Percentiles rank a stretch among this genome's conserved stretches.
Conservation (phyloP, 2,797 vertebrate species). For the Darevskia mixta region DNA sequence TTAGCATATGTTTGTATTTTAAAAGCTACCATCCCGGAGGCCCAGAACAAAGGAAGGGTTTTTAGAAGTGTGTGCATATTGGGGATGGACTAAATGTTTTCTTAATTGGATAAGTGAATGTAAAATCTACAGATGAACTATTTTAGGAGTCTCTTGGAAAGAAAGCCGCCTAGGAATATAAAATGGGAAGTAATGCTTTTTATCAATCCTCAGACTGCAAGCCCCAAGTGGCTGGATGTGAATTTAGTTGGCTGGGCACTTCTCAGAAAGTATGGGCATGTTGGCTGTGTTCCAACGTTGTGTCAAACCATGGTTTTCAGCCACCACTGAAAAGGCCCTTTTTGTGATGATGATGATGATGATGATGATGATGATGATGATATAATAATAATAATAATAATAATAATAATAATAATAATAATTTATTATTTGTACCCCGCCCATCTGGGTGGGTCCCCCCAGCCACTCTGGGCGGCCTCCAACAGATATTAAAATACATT, state of each 20-base stretch:
- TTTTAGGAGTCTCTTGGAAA: conserved; percentile 22
- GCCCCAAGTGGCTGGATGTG: not conserved
- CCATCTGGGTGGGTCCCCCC: no score
- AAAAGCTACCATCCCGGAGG: not conserved
- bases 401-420: no score
- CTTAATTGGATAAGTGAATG: conserved; percentile 42
- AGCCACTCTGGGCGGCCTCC: no score
- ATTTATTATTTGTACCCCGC: no score
- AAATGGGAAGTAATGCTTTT: not conserved
- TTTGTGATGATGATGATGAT: no score
- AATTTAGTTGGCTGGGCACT: not conserved
- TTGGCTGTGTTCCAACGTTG: not conserved
- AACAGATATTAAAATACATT: no score
- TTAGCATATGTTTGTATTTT: not conserved
- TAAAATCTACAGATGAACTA: conserved; percentile 3
- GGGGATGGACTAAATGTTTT: conserved; percentile 23
- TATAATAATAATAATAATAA: no score
- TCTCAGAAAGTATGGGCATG: no score
- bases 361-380: no score
- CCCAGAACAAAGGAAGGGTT: not conserved
- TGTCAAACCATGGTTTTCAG: not conserved
- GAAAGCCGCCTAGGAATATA: conserved; percentile 2
- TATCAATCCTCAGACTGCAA: not conserved
- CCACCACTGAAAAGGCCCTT: no score
- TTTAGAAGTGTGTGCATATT: conserved; percentile 1